phyloP scores from a whole-genome alignment of 1,140 invertebrate species.

The Tetraneura akinire region DNA sequence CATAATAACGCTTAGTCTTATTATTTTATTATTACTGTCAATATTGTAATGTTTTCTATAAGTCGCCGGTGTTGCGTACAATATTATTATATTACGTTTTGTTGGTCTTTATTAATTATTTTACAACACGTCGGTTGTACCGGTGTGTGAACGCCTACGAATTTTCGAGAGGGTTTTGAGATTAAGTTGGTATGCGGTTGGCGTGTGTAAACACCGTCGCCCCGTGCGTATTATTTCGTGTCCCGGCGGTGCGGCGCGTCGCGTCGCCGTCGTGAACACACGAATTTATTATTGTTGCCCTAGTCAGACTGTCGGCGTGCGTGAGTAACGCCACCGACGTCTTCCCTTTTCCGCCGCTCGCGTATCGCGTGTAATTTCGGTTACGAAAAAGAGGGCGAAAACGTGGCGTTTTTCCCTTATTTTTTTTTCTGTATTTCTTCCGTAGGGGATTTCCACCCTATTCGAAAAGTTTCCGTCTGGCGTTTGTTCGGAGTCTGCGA shows the following conservation, averaged over 20 bases:
- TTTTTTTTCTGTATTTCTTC: not conserved
- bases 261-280: constrained; percentile 3
- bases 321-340: constrained; percentile 15
- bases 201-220: constrained; percentile 24
- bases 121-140: not conserved
- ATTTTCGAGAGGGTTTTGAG: not conserved
- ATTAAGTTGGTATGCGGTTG: constrained; percentile 31
- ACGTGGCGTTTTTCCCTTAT: not conserved
- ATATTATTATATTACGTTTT: not conserved
- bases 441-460: constrained; percentile 7
- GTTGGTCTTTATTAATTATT: too few species aligned
- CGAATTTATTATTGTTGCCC: constrained; percentile 38
- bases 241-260: not conserved
- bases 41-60: too few species aligned
- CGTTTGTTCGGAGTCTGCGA: not conserved
- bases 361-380: not conserved
- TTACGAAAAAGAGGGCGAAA: not conserved
- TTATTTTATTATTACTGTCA: too few species aligned
- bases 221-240: not conserved
- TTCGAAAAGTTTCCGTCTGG: constrained; percentile 14
- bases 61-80: too few species aligned
- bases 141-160: not conserved
- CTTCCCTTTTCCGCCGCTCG: not conserved
- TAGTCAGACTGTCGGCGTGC: constrained; percentile 32
- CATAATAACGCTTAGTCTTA: too few species aligned